Base-by-base conservation (phyloP, 2,888 invertebrate species). In the Eupithecia abbreviata region DNA sequence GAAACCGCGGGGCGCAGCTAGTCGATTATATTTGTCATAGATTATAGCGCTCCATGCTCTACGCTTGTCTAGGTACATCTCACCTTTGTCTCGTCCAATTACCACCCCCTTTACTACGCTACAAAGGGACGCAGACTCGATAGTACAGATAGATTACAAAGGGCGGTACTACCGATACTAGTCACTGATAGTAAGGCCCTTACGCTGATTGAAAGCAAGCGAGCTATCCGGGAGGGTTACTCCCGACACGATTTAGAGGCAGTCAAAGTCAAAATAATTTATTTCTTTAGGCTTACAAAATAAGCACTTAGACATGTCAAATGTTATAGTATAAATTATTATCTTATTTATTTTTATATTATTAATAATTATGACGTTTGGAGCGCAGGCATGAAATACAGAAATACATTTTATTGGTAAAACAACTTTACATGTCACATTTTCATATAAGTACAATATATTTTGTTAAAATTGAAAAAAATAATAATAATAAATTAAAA, bases 191-290 rank as follows among this genome's bases (percentile, higher is more conserved):
- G 66, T 42, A 62, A 62, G 62, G 62, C 66, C 66, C 42, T 66
- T 66, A 12, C 42, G 66, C 66, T 66, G 66, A 66, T 66, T 66
- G 66, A 66, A 66, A 66, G 42, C 42, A 42, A 66, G 66, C 66
- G 42, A 66, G 30, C 10, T 30, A 12, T 62, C 18, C 18, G 4
- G 62, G 10, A 3, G 62, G 30, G 62, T 30, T 62, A 62, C 62
- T 62, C 18, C 62, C 12, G 30, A 30, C 62, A 7, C 55, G 12
- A 30, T 30, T 62, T 4, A 4, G 30, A 62, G 62, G 0, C 18
- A 58, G 1, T 30, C 30, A 30, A 30, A 30, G 30, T 30, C 30
- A 30, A 30, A 30, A 30, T 30, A 1, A 30, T 30, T 30, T 30
- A 30, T 30, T 30, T 30, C 30, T 30, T 30, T 30, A 30, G 30